phyloP scores from a whole-genome alignment of 2,888 invertebrate species.

The Leptopterna dolabrata region DNA sequence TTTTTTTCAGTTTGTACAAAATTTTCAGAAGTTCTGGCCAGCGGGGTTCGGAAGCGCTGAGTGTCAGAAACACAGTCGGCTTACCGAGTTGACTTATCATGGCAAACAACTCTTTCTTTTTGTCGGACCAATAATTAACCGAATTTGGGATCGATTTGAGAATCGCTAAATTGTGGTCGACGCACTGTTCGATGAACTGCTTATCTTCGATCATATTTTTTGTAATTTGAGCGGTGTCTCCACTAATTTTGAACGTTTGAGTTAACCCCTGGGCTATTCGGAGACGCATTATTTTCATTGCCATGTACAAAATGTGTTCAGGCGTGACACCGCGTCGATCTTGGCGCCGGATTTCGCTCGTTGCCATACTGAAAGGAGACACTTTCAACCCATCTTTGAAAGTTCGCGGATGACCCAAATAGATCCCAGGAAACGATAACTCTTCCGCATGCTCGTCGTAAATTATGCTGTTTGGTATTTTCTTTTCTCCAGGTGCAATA shows the following conservation, averaged over 20 bases:
- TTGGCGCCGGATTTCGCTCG: slow-evolving; percentile 64
- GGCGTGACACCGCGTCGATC: slow-evolving; percentile 66
- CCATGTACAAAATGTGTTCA: slow-evolving; percentile 66
- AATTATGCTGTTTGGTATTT: not conserved
- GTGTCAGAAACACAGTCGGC: slow-evolving; percentile 43
- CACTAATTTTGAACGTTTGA: not conserved
- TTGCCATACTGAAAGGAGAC: slow-evolving; percentile 27
- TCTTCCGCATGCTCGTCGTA: slow-evolving; percentile 35
- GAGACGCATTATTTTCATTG: slow-evolving; percentile 66
- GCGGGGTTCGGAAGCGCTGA: slow-evolving; percentile 37
- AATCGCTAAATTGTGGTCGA: slow-evolving; percentile 60
- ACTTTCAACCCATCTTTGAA: slow-evolving; percentile 13
- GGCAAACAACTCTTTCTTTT: slow-evolving; percentile 59
- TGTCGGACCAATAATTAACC: not conserved
- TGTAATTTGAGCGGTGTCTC: slow-evolving; percentile 63
- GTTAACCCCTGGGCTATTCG: slow-evolving; percentile 56
- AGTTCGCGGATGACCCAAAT: slow-evolving; percentile 33
- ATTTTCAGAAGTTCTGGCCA: slow-evolving; percentile 12
- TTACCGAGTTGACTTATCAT: slow-evolving; percentile 56
- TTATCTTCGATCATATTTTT: slow-evolving; percentile 64
- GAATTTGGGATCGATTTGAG: slow-evolving; percentile 53
- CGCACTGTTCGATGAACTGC: slow-evolving; percentile 64
- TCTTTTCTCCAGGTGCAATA: slow-evolving; percentile 5
- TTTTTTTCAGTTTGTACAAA: slow-evolving; percentile 20
- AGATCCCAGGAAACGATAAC: slow-evolving; percentile 41